Base-by-base conservation (phyloP, 2,797 vertebrate species). In the Acanthornis magna region DNA sequence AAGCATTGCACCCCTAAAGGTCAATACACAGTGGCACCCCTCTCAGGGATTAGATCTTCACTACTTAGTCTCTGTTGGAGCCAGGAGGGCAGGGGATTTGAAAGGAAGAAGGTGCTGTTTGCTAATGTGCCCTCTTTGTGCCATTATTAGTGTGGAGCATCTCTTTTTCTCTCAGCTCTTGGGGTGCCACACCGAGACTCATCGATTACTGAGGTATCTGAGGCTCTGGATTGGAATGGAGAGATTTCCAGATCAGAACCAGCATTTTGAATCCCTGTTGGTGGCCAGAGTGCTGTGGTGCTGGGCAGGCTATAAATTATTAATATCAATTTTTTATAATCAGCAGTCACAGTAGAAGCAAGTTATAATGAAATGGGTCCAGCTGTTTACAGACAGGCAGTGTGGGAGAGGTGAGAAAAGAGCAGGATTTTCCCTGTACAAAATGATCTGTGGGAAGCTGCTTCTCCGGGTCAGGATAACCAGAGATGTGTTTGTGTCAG, bases 241-340 rank as follows among this genome's bases (percentile, higher is more conserved):
- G 55, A 79, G 12, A 20, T 81, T 90, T 75, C 36, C 48, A 81
- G 47, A 67, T 40, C 57, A 91, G 85, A 84, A 63, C 32, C 38
- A 66, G 43, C 16, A 13, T 66, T 94, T 60, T 70, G 42, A 53
- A 16, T 71, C 40, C 29, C 42, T 51, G 25, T 57, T 9, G 21
- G 73, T 94, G 79, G 45, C 87, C 50, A 34, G 89, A 82, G 43
- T 23, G 53, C 85, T 88, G 70, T 45, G 23, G 48, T 47, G 53
- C 74, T 80, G 89, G 48, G 38, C 45, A 65, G 45, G 55, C 42
- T 90, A 43, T 83, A 65, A 89, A 96, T 92, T 72, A 87, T 91
- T 95, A 42, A 92, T 63, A 74, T 57, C 19, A 27, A n/a, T 77
- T 63, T 76, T 89, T 75, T 84, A 7, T 62, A 72, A 83, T 77